Evolutionary conservation across 2,797 vertebrate genomes (phyloP), one percentile per base, ranked within the genome.

Genomic region (Melanitta fusca): DNA sequence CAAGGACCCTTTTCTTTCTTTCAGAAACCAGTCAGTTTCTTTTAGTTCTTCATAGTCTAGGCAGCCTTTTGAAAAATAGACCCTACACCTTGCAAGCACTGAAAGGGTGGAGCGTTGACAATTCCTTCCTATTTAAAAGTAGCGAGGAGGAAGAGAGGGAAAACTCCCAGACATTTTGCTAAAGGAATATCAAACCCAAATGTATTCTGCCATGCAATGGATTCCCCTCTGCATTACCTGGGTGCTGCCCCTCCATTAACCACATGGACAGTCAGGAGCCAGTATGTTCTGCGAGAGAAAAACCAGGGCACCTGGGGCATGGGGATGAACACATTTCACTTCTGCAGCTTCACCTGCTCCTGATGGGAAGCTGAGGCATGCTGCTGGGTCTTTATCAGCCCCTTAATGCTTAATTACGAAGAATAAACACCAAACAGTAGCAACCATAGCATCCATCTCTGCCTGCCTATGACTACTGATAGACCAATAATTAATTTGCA

Each of bases 281-380:
- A 14, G 4, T 2, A 10, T 12, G 2, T 32, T 30, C n/a, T n/a
- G 69, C 18, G 39, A 20, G 64, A 68, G 47, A 22, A 66, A 74
- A 70, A 4, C 38, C 24, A 3, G 43, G 1, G 8, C 11, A 0
- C 1, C n/a, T 20, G 5, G n/a, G 1, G 9, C 10, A 0, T 0
- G 1, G 47, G 10, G 8, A 2, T 18, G 57, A 34, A 3, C 3
- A 8, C 7, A 0, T 57, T 36, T 51, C 9, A 7, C 6, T 53
- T 30, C 72, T 70, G 71, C 24, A 32, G 43, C 43, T 34, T 91
- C 64, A 32, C 22, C 68, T 25, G 1, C 28, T 14, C 58, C 21
- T 25, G 32, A 3, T 0, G 1, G 28, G 38, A 49, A 56, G 15
- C 32, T 45, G 1, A 0, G 21, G 56, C 13, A 0, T 16, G 25